These are phyloP conservation scores for Caenorhabditis latens DNA, from an alignment of 1,140 invertebrate species.

Conservation along the genomic window DNA sequence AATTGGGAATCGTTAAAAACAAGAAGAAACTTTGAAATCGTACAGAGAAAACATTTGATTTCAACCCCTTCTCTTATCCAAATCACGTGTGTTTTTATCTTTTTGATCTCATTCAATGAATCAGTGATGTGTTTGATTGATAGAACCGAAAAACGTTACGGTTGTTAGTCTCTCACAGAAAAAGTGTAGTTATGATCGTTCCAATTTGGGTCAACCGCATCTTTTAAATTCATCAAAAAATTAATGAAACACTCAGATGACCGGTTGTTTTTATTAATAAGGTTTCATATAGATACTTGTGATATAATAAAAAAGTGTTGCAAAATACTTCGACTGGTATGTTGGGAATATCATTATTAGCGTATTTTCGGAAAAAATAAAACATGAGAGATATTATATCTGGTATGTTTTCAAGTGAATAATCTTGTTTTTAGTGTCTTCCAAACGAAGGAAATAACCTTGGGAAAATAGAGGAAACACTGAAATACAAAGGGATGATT, in stretches of 20 bases:
- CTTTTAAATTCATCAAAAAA: background rate
- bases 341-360: background rate
- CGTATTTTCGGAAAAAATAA: background rate
- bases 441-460: slow-evolving; percentile 34
- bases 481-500: slow-evolving; percentile 29
- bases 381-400: background rate
- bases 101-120: background rate
- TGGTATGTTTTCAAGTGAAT: background rate
- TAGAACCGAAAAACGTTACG: slow-evolving; percentile 16
- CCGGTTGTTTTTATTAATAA: background rate
- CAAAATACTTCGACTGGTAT: no score
- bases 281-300: no score
- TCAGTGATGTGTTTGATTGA: slow-evolving; percentile 31
- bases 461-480: slow-evolving; percentile 18
- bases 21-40: background rate
- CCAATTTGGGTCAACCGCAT: slow-evolving; percentile 17
- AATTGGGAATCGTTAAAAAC: slow-evolving; percentile 18
- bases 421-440: background rate
- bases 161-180: background rate
- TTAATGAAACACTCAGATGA: background rate
- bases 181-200: slow-evolving; percentile 24
- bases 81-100: slow-evolving; percentile 53
- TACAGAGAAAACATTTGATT: background rate
- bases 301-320: no score
- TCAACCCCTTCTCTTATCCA: background rate